A percentile compares a stretch with the other conserved stretches of the same genome.
phyloP scores from a whole-genome alignment of 2,113 vertebrate species.

The Mugil cephalus region DNA sequence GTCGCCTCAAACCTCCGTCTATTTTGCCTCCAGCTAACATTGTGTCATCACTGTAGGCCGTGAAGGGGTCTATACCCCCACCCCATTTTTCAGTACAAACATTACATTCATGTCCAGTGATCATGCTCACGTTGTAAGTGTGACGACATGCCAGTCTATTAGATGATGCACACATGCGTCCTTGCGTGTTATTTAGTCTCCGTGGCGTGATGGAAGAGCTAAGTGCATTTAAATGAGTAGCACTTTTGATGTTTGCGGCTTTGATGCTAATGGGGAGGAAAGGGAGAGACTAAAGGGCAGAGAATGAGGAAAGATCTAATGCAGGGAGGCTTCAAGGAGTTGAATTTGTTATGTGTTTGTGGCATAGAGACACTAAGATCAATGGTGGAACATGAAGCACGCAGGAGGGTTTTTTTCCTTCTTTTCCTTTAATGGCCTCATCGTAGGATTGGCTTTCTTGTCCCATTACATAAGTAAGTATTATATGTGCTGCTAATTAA shows the following conservation, averaged over 20 bases:
- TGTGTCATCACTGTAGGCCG: no score
- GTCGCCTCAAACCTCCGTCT: no score
- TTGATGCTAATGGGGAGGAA: slow-evolving; percentile 50
- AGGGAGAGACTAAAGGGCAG: slow-evolving; percentile 34
- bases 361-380: slow-evolving; percentile 23
- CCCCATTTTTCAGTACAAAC: no score
- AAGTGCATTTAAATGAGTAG: slow-evolving; percentile 51
- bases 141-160: not conserved
- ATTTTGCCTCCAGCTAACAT: no score
- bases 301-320: slow-evolving; percentile 9
- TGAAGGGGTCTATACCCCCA: no score
- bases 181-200: slow-evolving; percentile 27
- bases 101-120: not conserved
- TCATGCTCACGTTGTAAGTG: not conserved
- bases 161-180: not conserved
- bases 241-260: slow-evolving; percentile 66
- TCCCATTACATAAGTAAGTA: not conserved
- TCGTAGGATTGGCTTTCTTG: not conserved
- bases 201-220: slow-evolving; percentile 2
- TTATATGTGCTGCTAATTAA: not conserved
- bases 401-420: not conserved
- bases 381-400: slow-evolving; percentile 23
- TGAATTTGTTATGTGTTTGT: slow-evolving; percentile 32
- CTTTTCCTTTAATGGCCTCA: slow-evolving; percentile 3
- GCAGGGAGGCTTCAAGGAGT: slow-evolving; percentile 30